Percentiles rank a stretch among this genome's conserved stretches.
Conservation (phyloP, 2,113 vertebrate species). For the Cheirogaleus medius region DNA sequence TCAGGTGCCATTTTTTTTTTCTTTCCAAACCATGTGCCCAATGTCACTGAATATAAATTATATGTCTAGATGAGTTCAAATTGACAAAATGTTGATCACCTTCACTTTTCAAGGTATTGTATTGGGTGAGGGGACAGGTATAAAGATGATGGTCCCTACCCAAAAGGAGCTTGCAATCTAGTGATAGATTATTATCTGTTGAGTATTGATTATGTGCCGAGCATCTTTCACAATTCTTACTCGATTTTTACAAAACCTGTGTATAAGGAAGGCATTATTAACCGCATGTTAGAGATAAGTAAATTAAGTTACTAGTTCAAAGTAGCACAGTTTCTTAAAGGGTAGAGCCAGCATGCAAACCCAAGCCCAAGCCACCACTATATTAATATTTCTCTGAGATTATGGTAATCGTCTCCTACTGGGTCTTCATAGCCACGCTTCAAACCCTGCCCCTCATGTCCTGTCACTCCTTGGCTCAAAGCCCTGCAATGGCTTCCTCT, state of each 20-base stretch:
- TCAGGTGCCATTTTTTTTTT: not conserved
- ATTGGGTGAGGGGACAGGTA: too few relatives aligned
- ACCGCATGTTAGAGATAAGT: not conserved
- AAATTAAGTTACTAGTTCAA: not conserved
- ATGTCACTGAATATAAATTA: not conserved
- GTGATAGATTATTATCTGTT: not conserved
- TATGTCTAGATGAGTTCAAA: not conserved
- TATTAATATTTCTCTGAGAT: not conserved
- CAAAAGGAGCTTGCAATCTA: not conserved
- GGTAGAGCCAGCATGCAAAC: not conserved
- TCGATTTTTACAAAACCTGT: not conserved
- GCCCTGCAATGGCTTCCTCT: not conserved
- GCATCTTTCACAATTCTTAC: not conserved
- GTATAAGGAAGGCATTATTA: not conserved
- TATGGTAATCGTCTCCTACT: not conserved
- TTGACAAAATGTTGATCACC: not conserved
- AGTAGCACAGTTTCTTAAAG: not conserved
- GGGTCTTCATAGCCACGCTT: not conserved
- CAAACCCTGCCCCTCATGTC: too few relatives aligned
- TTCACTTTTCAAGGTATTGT: not conserved
- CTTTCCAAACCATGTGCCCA: not conserved
- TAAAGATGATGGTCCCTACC: not conserved
- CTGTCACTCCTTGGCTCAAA: not conserved
- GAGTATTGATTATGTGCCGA: not conserved
- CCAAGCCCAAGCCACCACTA: not conserved